Evolutionary conservation across 2,888 invertebrate genomes (phyloP).

Genomic region (Lasioglossum marginatum): DNA sequence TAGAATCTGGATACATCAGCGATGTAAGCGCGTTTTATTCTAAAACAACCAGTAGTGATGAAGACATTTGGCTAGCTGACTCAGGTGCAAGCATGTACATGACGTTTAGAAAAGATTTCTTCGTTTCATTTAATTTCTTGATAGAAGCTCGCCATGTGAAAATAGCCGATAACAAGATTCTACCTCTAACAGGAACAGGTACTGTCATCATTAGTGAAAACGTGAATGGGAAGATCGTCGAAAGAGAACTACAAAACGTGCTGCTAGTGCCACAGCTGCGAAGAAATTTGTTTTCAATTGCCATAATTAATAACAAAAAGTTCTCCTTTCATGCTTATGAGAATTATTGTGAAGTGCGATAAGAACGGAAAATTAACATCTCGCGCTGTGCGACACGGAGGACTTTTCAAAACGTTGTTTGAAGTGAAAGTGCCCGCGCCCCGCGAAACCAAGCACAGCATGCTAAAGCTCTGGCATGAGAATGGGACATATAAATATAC

Average conservation of each 20-base stretch:
- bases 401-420: conserved; percentile 29
- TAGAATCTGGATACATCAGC: conserved; percentile 6
- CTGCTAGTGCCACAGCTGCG: neutral
- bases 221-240: conserved; percentile 5
- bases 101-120: conserved; percentile 1
- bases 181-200: neutral
- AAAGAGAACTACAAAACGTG: conserved; percentile 11
- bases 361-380: neutral
- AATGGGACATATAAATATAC: conserved; percentile 25
- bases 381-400: conserved; percentile 1
- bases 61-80: conserved; percentile 3
- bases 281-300: neutral
- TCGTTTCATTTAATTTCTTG: neutral
- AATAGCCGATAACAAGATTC: neutral
- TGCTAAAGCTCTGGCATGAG: conserved; percentile 23
- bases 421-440: neutral
- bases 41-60: neutral
- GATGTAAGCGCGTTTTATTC: conserved; percentile 18
- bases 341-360: conserved; percentile 10
- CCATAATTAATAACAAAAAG: neutral
- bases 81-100: conserved; percentile 17
- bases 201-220: too few relatives aligned
- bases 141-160: too few relatives aligned
- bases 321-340: conserved; percentile 28
- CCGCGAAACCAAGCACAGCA: neutral